These are phyloP conservation scores for Drosophila yakuba DNA, from an alignment of 1,140 invertebrate species.

Conservation along the genomic window DNA sequence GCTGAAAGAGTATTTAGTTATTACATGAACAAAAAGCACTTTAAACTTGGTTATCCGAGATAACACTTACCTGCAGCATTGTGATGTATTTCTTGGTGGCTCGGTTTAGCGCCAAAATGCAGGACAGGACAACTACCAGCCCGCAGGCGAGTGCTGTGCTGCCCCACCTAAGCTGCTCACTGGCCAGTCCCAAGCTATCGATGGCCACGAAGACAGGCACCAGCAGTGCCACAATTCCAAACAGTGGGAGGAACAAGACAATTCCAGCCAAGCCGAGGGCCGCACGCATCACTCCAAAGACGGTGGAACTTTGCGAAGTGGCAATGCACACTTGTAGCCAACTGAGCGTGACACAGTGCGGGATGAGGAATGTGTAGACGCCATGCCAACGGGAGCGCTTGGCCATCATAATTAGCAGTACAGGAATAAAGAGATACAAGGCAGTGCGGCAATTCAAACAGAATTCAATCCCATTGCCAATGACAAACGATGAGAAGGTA, in stretches of 20 bases:
- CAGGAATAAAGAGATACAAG: slow-evolving; percentile 91
- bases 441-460: slow-evolving; percentile 92
- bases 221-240: slow-evolving; percentile 90
- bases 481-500: slow-evolving; percentile 91
- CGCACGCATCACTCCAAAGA: slow-evolving; percentile 91
- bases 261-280: slow-evolving; percentile 91
- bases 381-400: slow-evolving; percentile 90
- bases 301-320: slow-evolving; percentile 91
- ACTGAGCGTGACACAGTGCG: slow-evolving; percentile 93
- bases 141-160: slow-evolving; percentile 86
- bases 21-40: not conserved
- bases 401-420: slow-evolving; percentile 90
- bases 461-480: slow-evolving; percentile 93
- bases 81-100: slow-evolving; percentile 88
- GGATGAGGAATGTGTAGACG: slow-evolving; percentile 90
- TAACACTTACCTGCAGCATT: slow-evolving; percentile 86
- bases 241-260: slow-evolving; percentile 90
- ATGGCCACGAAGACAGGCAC: slow-evolving; percentile 90
- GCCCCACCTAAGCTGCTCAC: slow-evolving; percentile 87
- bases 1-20: slow-evolving; percentile 16
- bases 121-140: slow-evolving; percentile 87
- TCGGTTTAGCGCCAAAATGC: slow-evolving; percentile 87
- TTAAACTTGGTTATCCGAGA: not conserved
- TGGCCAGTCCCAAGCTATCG: slow-evolving; percentile 89
- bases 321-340: slow-evolving; percentile 94